Evolutionary conservation across 1,140 invertebrate species (phyloP).

Genomic region (Lethrus apterus): DNA sequence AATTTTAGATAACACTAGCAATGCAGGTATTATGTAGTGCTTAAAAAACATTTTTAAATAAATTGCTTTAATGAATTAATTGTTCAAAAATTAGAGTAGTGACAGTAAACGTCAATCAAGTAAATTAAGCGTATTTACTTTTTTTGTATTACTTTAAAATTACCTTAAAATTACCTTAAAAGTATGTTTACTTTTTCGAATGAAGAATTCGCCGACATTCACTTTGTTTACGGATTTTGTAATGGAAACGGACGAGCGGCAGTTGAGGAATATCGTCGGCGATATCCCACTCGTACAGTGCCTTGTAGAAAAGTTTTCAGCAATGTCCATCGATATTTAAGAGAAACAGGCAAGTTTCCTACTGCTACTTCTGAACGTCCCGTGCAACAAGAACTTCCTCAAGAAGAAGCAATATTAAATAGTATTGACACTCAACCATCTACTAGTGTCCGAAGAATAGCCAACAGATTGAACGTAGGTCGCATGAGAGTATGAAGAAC

Average conservation of each 20-base stretch:
- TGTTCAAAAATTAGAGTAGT: no score
- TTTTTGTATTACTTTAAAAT: no score
- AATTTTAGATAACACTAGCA: no score
- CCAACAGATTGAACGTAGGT: conserved; percentile 7
- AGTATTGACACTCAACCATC: conserved; percentile 6
- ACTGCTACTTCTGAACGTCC: conserved; percentile 7
- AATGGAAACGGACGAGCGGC: conserved; percentile 8
- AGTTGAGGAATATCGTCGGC: conserved; percentile 1
- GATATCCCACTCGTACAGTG: neutral
- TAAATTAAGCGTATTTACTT: neutral
- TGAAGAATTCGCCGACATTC: conserved; percentile 3
- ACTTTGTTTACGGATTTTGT: conserved; percentile 8
- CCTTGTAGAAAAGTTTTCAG: conserved; percentile 8
- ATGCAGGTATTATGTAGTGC: no score
- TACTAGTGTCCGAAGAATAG: conserved; percentile 9
- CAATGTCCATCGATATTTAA: conserved; percentile 13
- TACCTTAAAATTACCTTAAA: conserved; percentile 1
- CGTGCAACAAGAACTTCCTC: conserved; percentile 7
- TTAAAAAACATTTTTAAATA: no score
- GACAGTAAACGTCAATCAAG: neutral
- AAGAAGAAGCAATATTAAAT: conserved; percentile 9
- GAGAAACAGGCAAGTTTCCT: conserved; percentile 9
- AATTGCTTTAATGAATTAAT: no score
- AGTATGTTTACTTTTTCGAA: conserved; percentile 6
- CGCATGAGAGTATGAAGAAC: conserved; percentile 13